Evolutionary conservation across 1,140 invertebrate species (phyloP).

Genomic region (Aphelenchoides besseyi): DNA sequence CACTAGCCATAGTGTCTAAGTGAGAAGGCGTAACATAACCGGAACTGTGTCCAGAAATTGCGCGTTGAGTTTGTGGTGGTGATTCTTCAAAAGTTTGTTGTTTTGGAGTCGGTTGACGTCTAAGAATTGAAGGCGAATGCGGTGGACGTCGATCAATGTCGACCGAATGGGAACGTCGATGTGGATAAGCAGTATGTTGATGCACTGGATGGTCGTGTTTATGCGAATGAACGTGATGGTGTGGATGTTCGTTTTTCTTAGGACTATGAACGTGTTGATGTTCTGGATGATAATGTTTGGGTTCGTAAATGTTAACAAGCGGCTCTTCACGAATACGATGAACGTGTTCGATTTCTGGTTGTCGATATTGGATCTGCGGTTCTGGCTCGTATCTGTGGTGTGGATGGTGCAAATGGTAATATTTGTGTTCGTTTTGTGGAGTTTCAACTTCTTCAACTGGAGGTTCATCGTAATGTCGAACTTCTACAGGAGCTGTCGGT

Average conservation of each 20-base stretch:
- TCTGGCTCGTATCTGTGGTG: background rate
- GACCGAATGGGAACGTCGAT: background rate
- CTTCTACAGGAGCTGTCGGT: background rate
- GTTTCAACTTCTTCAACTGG: background rate
- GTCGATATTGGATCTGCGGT: background rate
- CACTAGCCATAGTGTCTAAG: background rate
- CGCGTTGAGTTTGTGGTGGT: background rate
- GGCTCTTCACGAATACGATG: background rate
- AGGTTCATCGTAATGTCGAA: background rate
- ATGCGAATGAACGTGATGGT: background rate
- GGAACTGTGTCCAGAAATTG: background rate
- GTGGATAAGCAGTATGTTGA: background rate
- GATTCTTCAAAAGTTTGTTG: background rate
- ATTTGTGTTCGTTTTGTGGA: background rate
- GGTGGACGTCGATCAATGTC: constrained; percentile 2
- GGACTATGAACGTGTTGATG: too few species aligned
- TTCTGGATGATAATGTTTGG: background rate
- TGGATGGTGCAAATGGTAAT: background rate
- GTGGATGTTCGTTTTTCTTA: background rate
- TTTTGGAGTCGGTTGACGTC: background rate
- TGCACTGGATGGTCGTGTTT: background rate
- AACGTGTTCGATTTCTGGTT: background rate
- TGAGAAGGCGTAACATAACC: constrained; percentile 11
- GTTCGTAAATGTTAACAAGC: background rate
- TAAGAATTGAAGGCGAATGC: background rate